Conservation (phyloP, 2,113 vertebrate genomes). For the Turnix velox region DNA sequence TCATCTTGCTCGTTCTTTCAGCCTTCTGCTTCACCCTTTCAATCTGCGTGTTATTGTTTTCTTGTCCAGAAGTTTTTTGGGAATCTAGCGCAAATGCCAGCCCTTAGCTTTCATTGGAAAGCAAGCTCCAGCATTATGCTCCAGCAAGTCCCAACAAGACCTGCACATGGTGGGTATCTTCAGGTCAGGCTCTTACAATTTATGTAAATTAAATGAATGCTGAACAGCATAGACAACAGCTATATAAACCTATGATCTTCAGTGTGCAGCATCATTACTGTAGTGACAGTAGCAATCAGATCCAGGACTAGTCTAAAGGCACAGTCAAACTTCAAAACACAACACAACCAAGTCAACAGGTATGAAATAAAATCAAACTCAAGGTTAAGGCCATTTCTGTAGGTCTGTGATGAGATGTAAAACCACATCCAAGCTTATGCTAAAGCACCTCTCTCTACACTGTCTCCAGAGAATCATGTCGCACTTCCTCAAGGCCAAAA, state of each 20-base stretch:
- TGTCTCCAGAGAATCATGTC: neutral
- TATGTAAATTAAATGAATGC: neutral
- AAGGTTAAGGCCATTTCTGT: neutral
- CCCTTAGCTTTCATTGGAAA: neutral
- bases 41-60: constrained; percentile 27
- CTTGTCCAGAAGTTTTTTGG: neutral
- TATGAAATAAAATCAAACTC: neutral
- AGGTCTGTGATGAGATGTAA: neutral
- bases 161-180: neutral
- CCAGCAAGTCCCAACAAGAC: neutral
- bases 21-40: constrained; percentile 11
- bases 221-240: neutral
- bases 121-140: neutral
- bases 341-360: neutral
- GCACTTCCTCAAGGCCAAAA: neutral
- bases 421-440: neutral
- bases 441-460: neutral
- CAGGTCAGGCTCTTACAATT: neutral
- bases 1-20: neutral
- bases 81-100: constrained; percentile 10
- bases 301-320: neutral
- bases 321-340: neutral
- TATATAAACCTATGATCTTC: neutral
- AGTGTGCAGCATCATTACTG: neutral
- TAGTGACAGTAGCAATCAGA: neutral